These are phyloP conservation scores for Merops nubicus DNA, from an alignment of 2,113 vertebrate genomes.

Conservation along the genomic window DNA sequence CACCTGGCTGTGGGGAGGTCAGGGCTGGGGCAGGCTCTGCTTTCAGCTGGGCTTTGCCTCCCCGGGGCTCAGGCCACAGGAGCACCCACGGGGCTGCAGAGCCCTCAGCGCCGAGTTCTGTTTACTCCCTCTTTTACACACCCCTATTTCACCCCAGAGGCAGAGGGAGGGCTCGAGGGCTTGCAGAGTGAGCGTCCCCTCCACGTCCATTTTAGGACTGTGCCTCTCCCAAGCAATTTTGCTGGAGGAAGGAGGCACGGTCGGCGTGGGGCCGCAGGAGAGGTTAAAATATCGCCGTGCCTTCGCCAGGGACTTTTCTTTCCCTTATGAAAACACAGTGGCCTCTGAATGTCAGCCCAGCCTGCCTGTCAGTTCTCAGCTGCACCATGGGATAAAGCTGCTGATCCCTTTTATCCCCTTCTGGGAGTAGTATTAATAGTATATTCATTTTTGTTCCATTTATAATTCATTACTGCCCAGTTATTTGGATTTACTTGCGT, in stretches of 20 bases:
- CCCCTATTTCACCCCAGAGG: conserved; percentile 6
- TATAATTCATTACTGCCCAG: conserved; percentile 70
- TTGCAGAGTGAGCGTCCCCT: not conserved
- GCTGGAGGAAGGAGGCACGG: not conserved
- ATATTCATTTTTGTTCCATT: conserved; percentile 70
- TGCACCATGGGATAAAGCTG: conserved; percentile 65
- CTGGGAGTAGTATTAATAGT: conserved; percentile 69
- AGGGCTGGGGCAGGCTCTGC: conserved; percentile 40
- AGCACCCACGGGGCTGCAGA: conserved; percentile 21
- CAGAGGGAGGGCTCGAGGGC: not conserved
- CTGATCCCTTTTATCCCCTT: conserved; percentile 71
- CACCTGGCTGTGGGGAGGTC: conserved; percentile 62
- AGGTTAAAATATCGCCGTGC: not conserved
- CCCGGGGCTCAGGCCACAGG: not conserved
- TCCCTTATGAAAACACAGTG: conserved; percentile 45
- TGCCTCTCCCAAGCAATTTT: not conserved
- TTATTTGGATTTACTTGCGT: conserved; percentile 67
- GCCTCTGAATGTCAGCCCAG: conserved; percentile 60
- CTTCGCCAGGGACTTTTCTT: conserved; percentile 21
- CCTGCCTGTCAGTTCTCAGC: conserved; percentile 65
- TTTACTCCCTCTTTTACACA: conserved; percentile 53
- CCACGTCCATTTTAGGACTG: conserved; percentile 30
- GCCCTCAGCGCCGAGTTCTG: conserved; percentile 29
- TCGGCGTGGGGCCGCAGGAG: not conserved
- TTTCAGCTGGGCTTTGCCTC: conserved; percentile 62